These are phyloP conservation scores for Heliconius hewitsoni DNA, from an alignment of 1,140 invertebrate species.

Conservation along the genomic window DNA sequence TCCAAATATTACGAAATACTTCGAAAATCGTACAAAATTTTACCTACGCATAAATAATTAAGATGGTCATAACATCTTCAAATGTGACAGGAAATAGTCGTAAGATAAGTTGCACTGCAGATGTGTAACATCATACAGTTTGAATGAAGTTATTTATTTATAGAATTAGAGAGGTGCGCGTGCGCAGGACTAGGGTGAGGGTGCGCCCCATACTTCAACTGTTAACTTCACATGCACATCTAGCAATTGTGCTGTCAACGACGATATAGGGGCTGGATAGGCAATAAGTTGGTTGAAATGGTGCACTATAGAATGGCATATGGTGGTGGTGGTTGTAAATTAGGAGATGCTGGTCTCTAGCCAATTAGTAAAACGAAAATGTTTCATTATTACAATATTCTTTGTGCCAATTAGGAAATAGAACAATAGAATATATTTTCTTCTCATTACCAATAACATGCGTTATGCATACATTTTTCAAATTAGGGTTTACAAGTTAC, in stretches of 20 bases:
- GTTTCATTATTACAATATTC: neutral
- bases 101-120: constrained; percentile 49
- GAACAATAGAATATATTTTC: neutral
- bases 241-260: constrained; percentile 49
- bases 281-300: constrained; percentile 32
- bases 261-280: constrained; percentile 35
- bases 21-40: no score
- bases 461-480: neutral
- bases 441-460: neutral
- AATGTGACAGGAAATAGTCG: constrained; percentile 44
- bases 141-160: constrained; percentile 54
- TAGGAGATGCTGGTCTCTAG: neutral
- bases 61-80: constrained; percentile 12
- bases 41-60: constrained; percentile 21
- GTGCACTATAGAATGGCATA: constrained; percentile 18
- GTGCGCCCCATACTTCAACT: constrained; percentile 38
- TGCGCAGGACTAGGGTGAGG: constrained; percentile 41
- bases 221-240: constrained; percentile 41
- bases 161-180: constrained; percentile 40
- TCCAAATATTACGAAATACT: no score
- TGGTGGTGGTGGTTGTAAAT: neutral
- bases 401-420: no score
- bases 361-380: neutral
- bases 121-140: constrained; percentile 52
- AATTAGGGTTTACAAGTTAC: constrained; percentile 6